Evolutionary conservation across 2,888 invertebrate species (phyloP).

Genomic region (Elgonia sp.): DNA sequence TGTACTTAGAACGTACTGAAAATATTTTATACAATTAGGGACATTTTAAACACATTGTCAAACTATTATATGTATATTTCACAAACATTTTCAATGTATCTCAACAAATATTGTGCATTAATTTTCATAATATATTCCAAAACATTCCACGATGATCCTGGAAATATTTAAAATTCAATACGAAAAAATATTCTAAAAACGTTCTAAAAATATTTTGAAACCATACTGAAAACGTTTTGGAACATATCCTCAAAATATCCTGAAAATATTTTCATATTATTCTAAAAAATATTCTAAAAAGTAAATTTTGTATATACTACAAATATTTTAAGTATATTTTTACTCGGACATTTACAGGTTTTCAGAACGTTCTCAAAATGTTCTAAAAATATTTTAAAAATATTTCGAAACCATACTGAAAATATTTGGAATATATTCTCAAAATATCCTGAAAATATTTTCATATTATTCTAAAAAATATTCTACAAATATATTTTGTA

Average conservation of each 20-base stretch:
- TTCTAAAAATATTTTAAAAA: background rate
- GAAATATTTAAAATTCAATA: background rate
- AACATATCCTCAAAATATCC: background rate
- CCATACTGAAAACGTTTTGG: background rate
- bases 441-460: background rate
- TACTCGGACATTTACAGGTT: background rate
- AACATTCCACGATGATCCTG: background rate
- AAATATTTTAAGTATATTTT: conserved; percentile 7
- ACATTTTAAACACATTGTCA: no score
- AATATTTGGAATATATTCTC: background rate
- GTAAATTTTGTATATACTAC: background rate
- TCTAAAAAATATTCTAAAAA: background rate
- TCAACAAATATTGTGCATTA: no score
- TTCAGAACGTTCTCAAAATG: background rate
- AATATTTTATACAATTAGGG: no score
- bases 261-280: background rate
- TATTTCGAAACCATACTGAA: background rate
- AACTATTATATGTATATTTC: no score
- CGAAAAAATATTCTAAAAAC: background rate
- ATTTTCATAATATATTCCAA: background rate
- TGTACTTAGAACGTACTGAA: no score
- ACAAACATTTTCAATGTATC: no score
- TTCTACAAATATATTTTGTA: background rate
- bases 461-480: background rate
- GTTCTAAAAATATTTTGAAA: background rate